A percentile compares a stretch with the other conserved stretches of the same genome.
phyloP scores from a whole-genome alignment of 2,113 vertebrate species.

The Pardalotus punctatus region DNA sequence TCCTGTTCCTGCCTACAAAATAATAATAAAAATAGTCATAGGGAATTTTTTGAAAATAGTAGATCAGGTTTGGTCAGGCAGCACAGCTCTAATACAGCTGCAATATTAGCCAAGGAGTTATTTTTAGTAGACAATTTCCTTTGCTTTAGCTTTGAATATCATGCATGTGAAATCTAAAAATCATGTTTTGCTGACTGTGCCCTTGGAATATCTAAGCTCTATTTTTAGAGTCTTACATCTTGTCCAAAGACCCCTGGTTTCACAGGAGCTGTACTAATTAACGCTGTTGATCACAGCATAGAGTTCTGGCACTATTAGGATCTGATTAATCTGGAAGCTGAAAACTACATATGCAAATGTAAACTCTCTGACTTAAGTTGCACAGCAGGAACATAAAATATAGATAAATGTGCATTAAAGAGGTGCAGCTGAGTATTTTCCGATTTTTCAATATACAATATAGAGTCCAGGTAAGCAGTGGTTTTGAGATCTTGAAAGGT shows the following conservation, averaged over 20 bases:
- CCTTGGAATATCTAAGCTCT: not conserved
- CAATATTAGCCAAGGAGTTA: not conserved
- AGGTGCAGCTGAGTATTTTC: not conserved
- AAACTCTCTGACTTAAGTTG: not conserved
- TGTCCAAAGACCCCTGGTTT: not conserved
- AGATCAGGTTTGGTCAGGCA: not conserved
- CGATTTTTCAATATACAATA: not conserved
- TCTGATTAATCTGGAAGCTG: not conserved
- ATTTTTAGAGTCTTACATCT: not conserved
- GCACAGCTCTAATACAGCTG: not conserved
- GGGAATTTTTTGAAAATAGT: not conserved
- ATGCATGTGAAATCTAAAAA: not conserved
- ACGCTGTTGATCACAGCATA: not conserved
- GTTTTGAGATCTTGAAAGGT: not conserved
- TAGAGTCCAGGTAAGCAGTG: not conserved
- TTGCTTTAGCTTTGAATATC: not conserved
- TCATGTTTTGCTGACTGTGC: not conserved
- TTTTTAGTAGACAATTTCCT: slow-evolving; percentile 38
- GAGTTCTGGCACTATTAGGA: not conserved
- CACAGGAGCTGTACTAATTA: not conserved
- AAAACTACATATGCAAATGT: not conserved
- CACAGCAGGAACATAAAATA: not conserved
- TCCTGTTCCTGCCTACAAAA: not conserved
- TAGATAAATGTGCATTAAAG: not conserved
- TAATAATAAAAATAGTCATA: not conserved